phyloP scores from a whole-genome alignment of 1,140 invertebrate species.

The Pentalonia nigronervosa region DNA sequence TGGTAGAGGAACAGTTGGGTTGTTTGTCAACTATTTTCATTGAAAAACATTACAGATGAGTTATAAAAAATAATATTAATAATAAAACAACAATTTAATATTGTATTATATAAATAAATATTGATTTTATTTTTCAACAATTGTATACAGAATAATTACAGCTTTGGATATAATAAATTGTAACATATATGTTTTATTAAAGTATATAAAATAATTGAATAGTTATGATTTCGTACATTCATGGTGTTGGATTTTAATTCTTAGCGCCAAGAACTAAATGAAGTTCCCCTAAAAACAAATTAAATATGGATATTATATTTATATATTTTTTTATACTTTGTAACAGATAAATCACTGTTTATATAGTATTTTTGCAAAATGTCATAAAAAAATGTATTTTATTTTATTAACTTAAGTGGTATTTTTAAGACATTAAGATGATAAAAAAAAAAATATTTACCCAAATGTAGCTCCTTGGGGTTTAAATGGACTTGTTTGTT shows the following conservation, averaged over 20 bases:
- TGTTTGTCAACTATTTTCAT: too few species aligned
- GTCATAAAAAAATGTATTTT: neutral
- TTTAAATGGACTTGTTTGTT: slow-evolving; percentile 54
- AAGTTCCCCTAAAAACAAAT: slow-evolving; percentile 44
- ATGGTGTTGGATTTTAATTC: neutral
- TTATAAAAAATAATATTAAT: too few species aligned
- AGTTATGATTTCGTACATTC: neutral
- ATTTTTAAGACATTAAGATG: neutral
- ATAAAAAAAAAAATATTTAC: neutral
- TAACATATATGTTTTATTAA: neutral
- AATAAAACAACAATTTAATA: neutral
- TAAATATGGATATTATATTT: neutral
- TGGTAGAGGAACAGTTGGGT: too few species aligned
- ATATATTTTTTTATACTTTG: neutral
- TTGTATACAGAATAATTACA: neutral
- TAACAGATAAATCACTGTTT: neutral
- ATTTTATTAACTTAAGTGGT: neutral
- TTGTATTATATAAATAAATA: neutral
- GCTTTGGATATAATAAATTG: neutral
- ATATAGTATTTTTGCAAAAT: neutral
- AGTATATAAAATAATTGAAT: neutral
- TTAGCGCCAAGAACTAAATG: slow-evolving; percentile 53
- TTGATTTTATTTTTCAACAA: slow-evolving; percentile 6
- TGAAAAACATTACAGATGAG: too few species aligned
- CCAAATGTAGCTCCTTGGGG: slow-evolving; percentile 49